Evolutionary conservation across 2,113 vertebrate genomes (phyloP), one percentile per base, ranked within the genome.

Genomic region (Oreochromis aureus): DNA sequence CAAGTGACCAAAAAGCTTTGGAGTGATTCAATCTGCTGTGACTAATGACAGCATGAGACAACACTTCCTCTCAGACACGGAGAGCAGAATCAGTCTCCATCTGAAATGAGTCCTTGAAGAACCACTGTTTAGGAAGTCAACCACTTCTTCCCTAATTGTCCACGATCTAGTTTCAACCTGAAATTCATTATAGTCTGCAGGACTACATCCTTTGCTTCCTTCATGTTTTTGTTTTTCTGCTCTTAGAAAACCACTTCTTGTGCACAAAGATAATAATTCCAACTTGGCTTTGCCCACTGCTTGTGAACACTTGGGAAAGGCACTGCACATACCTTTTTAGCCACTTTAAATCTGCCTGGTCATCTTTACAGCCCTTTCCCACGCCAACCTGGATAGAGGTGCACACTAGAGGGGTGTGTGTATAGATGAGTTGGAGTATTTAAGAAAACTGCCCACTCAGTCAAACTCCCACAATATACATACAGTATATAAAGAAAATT

Each of bases 321-420:
- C 84, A 61, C 82, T 39, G 83, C 59, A 3, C 54, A 90, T 89
- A 91, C 92, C 89, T 88, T 90, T 92, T 89, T 78, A 92, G 86
- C 86, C 81, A 82, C 80, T 91, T 92, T 92, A 93, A 95, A 92
- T 92, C 94, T 90, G 81, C 73, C 83, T 7, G 12, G 76, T 94
- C 90, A 91, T 94, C 93, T 85, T 83, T 34, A 22, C 61, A 89
- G 90, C 78, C 89, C 93, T 93, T 94, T 95, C 93, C 92, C 95
- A 95, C 81, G 89, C 88, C 91, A 89, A 32, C 78, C 81, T 76
- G 71, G 81, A 46, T 55, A 61, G 16, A 87, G 59, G 71, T 55
- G 80, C 41, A 59, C 61, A 19, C 89, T 55, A 30, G 1, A 78
- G 39, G 69, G 83, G 41, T 51, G 53, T 30, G 19, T n/a, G 44